Conservation (phyloP, 2,797 vertebrate genomes). For the Premnoplex brunnescens region DNA sequence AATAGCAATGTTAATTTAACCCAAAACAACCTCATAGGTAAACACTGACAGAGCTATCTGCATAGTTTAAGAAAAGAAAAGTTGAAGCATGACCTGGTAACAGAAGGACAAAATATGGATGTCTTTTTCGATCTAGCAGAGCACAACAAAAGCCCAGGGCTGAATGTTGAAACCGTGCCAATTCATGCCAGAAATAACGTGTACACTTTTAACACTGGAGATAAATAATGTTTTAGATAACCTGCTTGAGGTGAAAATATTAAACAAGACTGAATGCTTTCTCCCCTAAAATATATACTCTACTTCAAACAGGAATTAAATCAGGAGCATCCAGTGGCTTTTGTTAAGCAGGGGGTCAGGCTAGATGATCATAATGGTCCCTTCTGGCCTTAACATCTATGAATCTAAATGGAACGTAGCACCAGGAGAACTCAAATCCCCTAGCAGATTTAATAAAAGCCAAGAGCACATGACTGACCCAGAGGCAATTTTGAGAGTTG, state of each 20-base stretch:
- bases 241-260: neutral
- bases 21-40: neutral
- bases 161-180: neutral
- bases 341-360: neutral
- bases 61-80: neutral
- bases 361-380: neutral
- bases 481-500: conserved; percentile 36
- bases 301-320: conserved; percentile 18
- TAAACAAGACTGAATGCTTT: neutral
- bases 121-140: neutral
- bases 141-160: neutral
- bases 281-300: neutral
- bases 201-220: neutral
- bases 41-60: neutral
- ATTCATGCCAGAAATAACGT: neutral
- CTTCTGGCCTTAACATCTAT: conserved; percentile 20
- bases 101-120: neutral
- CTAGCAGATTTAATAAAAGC: conserved; percentile 52
- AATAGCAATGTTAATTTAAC: neutral
- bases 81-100: neutral
- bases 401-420: conserved; percentile 35
- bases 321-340: neutral
- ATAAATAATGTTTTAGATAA: conserved; percentile 1
- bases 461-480: conserved; percentile 62
- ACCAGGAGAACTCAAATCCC: conserved; percentile 28